Evolutionary conservation across 2,888 invertebrate species (phyloP), one percentile per base, ranked within the genome.

Genomic region (Sthenelais limicola): DNA sequence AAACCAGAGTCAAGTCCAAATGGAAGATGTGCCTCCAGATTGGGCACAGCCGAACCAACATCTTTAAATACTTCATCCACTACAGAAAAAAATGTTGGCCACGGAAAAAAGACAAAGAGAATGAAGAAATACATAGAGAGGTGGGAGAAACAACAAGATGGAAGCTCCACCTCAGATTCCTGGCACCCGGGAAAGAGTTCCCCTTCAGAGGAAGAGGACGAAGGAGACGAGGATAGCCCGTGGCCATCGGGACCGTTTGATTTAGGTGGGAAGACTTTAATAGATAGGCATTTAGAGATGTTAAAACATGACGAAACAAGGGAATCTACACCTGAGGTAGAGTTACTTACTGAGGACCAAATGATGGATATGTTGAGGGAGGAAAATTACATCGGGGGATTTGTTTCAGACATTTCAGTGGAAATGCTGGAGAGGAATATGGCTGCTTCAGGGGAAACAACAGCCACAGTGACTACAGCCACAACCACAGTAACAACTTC

Each of bases 141-240:
- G 9, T 62, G 62, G 62, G 62, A 62, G 24, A 62, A 38, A 24
- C 32, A 24, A 2, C n/a, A 35, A 26, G 62, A 62, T 24, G 26
- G 18, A 9, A 62, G 62, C 24, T 62, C 62, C 38, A 62, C 62
- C 15, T 62, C 62, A 62, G 62, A 62, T 35, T 62, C 62, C 24
- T 12, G 26, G 4, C 38, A 62, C 26, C 12, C 5, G 1, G 3
- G 26, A 3, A 15, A 7, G 2, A 24, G 30, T 21, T 32, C 30
- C 18, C 32, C 18, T n/a, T 15, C 33, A 24, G 62, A 62, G n/a
- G n/a, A 35, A 24, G 38, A 62, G 18, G 62, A 62, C 4, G 56
- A 56, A 2, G 56, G 2, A 56, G 56, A 56, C 7, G 38, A 38
- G 12, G 38, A 15, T 7, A 62, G 62, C 24, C 62, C 62, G 9